Percentiles rank a stretch among this genome's conserved stretches.
Conservation (phyloP, 2,113 vertebrate genomes). For the Malurus elegans region DNA sequence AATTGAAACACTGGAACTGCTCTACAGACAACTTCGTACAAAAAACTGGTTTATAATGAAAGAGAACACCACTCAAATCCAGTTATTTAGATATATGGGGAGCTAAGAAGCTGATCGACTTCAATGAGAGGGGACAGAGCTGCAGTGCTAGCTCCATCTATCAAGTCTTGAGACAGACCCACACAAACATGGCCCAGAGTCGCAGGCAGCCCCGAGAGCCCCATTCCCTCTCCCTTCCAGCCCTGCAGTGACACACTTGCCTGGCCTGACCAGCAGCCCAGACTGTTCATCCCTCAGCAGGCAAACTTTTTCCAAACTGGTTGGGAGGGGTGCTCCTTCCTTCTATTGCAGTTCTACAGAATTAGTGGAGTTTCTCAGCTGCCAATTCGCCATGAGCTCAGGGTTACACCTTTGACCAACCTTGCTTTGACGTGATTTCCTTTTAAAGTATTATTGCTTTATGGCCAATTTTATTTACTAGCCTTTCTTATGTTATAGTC, state of each 20-base stretch:
- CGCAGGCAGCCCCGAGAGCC: accelerated
- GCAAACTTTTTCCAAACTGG: not conserved
- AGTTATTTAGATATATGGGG: not conserved
- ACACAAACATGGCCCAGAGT: not conserved
- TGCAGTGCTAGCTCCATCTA: not conserved
- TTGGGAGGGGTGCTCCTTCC: not conserved
- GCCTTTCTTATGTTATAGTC: not conserved
- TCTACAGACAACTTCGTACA: accelerated
- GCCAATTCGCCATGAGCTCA: not conserved
- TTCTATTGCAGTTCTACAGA: not conserved
- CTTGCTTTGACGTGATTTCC: not conserved
- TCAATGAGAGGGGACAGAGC: not conserved
- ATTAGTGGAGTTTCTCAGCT: not conserved
- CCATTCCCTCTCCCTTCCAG: not conserved
- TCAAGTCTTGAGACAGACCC: not conserved
- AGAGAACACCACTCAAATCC: not conserved
- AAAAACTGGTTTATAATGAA: not conserved
- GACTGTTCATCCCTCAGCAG: not conserved
- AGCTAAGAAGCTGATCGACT: not conserved
- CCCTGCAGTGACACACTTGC: not conserved
- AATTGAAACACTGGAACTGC: not conserved
- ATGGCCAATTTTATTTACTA: not conserved
- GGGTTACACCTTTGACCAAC: not conserved
- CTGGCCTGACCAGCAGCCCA: not conserved
- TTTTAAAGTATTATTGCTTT: not conserved